Evolutionary conservation across 2,113 vertebrate genomes (phyloP).

Genomic region (Brienomyrus longianalis): DNA sequence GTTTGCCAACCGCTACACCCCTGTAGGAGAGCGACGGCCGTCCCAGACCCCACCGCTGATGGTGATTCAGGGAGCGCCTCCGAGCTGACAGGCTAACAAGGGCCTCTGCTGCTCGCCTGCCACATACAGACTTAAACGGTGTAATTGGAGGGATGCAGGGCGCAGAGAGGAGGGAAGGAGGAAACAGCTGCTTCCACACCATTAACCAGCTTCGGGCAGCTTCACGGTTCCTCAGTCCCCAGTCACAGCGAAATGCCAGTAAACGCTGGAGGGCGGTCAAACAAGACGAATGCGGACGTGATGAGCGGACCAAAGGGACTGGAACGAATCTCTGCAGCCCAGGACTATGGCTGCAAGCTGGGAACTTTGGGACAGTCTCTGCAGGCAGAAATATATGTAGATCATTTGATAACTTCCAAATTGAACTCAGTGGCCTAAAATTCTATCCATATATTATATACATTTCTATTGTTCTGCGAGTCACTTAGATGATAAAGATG

Average conservation of each 20-base stretch:
- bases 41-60: not conserved
- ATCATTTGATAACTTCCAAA: not conserved
- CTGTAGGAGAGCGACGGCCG: not conserved
- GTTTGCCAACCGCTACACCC: not conserved
- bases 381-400: not conserved
- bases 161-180: not conserved
- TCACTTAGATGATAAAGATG: not conserved
- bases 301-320: not conserved
- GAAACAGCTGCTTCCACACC: not conserved
- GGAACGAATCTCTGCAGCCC: not conserved
- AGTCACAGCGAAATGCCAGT: not conserved
- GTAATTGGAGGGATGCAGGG: not conserved
- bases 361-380: not conserved
- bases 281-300: not conserved
- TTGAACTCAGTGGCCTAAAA: not conserved
- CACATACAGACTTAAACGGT: not conserved
- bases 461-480: not conserved
- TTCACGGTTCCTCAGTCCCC: not conserved
- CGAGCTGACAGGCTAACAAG: not conserved
- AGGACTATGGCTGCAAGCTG: not conserved
- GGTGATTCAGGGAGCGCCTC: not conserved
- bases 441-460: not conserved
- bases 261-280: not conserved
- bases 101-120: not conserved
- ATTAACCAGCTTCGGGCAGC: not conserved